These are phyloP conservation scores for Rachycentron canadum DNA, from an alignment of 2,797 vertebrate species.

Conservation along the genomic window DNA sequence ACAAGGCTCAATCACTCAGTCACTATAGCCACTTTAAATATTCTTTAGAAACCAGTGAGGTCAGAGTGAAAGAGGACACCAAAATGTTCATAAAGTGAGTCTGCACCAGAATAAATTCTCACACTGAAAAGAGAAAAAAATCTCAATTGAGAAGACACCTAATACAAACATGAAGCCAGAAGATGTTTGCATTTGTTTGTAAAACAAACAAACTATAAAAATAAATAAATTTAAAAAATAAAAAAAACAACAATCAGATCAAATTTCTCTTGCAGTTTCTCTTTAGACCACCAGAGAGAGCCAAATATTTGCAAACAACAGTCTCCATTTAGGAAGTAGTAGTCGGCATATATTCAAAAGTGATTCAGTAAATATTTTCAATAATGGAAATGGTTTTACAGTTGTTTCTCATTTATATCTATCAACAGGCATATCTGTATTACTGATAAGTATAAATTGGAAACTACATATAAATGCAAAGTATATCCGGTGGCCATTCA, in stretches of 20 bases:
- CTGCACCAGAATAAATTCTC: not conserved
- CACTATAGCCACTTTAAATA: not conserved
- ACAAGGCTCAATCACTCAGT: not conserved
- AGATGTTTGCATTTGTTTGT: too few species aligned
- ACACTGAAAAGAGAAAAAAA: too few species aligned
- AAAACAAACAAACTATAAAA: too few species aligned
- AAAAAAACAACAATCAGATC: not conserved
- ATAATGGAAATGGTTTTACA: not conserved
- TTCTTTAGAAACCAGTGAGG: not conserved
- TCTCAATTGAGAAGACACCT: not conserved
- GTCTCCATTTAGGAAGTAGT: not conserved
- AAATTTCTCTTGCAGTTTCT: not conserved
- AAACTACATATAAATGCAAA: not conserved
- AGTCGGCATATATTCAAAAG: not conserved
- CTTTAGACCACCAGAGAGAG: not conserved
- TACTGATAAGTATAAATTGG: not conserved
- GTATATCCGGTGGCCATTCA: not conserved
- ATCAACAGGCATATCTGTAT: not conserved
- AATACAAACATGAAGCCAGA: not conserved
- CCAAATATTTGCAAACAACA: not conserved
- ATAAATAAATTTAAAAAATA: too few species aligned
- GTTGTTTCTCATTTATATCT: not conserved
- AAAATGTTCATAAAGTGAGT: not conserved
- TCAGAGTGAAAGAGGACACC: not conserved
- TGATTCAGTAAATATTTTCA: not conserved